These are phyloP conservation scores for Neomicropteryx cornuta DNA, from an alignment of 1,140 invertebrate species.

Conservation along the genomic window DNA sequence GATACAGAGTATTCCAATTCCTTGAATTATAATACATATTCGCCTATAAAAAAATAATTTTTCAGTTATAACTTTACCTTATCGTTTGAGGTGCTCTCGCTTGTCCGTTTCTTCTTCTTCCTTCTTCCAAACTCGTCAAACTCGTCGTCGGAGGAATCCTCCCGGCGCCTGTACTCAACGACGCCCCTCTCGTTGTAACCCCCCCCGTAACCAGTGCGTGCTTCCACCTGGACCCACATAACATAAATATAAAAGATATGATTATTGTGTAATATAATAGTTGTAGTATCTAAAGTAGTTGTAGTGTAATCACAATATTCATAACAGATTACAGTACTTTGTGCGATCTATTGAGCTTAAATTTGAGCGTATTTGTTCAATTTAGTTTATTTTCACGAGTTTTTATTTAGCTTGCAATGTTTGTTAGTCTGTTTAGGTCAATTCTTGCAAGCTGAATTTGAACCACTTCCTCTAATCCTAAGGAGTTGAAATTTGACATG, in stretches of 20 bases:
- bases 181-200: constrained; percentile 89
- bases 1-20: too few relatives aligned
- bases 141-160: constrained; percentile 80
- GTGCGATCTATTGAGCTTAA: constrained; percentile 21
- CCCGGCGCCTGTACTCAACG: constrained; percentile 83
- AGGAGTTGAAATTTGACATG: too few relatives aligned
- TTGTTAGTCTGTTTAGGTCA: too few relatives aligned
- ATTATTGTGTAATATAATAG: too few relatives aligned
- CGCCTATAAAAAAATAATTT: too few relatives aligned
- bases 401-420: too few relatives aligned
- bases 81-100: constrained; percentile 12
- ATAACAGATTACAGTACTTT: constrained; percentile 3
- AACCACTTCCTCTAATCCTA: too few relatives aligned
- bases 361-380: too few relatives aligned
- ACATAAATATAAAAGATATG: too few relatives aligned
- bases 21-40: too few relatives aligned
- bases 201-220: constrained; percentile 69
- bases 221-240: constrained; percentile 46
- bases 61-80: not conserved
- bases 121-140: constrained; percentile 94
- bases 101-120: constrained; percentile 48
- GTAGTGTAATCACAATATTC: not conserved
- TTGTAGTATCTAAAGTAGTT: constrained; percentile 14
- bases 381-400: too few relatives aligned
- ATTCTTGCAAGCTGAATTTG: too few relatives aligned